Percentiles rank a stretch among this genome's conserved stretches.
Evolutionary conservation across 2,797 vertebrate genomes (phyloP).

Genomic region (Percopsis omiscomaycus): DNA sequence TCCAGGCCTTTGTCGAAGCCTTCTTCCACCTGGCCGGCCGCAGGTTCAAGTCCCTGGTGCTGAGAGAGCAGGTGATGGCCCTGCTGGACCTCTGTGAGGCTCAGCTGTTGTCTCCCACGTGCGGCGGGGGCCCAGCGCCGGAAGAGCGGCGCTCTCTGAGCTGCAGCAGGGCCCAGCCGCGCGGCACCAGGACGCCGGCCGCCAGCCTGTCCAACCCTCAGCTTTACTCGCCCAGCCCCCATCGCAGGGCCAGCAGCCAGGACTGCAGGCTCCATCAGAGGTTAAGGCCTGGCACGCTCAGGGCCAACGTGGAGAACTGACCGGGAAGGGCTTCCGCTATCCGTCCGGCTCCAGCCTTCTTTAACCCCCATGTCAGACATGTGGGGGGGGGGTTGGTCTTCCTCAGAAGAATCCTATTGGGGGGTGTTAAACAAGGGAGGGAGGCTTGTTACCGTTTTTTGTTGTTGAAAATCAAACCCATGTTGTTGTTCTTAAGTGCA

Average conservation of each 20-base stretch:
- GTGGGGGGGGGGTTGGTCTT: slow-evolving; percentile 34
- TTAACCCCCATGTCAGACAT: no score
- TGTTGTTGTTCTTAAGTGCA: no score
- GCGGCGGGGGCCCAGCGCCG: neutral
- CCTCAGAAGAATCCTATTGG: slow-evolving; percentile 9
- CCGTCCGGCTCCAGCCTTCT: slow-evolving; percentile 1
- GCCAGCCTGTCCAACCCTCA: slow-evolving; percentile 30
- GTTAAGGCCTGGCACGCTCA: slow-evolving; percentile 58
- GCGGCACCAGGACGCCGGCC: slow-evolving; percentile 43
- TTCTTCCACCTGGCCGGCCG: slow-evolving; percentile 88
- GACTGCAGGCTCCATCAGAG: slow-evolving; percentile 61
- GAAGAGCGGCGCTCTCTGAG: slow-evolving; percentile 79
- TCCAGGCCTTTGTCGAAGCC: slow-evolving; percentile 92
- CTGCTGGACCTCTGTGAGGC: slow-evolving; percentile 87
- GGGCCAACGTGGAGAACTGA: slow-evolving; percentile 75
- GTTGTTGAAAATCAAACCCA: no score
- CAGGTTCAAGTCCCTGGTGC: slow-evolving; percentile 80
- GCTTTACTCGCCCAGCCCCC: slow-evolving; percentile 37
- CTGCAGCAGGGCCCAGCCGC: slow-evolving; percentile 64
- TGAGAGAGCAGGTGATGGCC: slow-evolving; percentile 81
- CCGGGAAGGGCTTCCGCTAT: neutral
- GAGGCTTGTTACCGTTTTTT: no score
- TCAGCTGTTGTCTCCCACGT: slow-evolving; percentile 76
- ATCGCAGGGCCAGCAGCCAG: slow-evolving; percentile 58
- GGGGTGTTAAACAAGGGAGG: neutral